phyloP scores from a whole-genome alignment of 2,888 invertebrate genomes.

The Ypsolopha scabrella region DNA sequence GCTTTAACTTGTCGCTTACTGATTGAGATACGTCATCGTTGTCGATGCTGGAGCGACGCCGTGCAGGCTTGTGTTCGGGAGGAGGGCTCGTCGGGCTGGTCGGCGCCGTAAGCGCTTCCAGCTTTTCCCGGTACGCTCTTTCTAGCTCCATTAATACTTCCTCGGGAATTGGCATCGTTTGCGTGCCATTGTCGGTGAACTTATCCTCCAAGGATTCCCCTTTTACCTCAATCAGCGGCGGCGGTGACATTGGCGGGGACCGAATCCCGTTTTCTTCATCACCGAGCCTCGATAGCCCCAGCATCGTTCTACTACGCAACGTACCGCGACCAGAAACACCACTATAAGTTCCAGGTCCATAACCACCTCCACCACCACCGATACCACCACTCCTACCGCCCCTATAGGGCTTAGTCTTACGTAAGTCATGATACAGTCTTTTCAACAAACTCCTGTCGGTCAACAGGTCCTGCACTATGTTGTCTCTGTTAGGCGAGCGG shows the following conservation, averaged over 20 bases:
- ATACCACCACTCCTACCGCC: conserved; percentile 46
- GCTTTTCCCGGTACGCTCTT: conserved; percentile 49
- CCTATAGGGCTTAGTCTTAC: conserved; percentile 72
- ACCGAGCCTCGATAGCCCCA: not conserved
- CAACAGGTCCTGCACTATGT: conserved; percentile 78
- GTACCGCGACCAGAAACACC: conserved; percentile 10
- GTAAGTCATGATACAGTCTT: conserved; percentile 78
- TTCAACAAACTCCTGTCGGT: conserved; percentile 80
- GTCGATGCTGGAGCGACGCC: conserved; percentile 83
- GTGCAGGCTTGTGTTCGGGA: conserved; percentile 43
- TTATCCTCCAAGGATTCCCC: conserved; percentile 70
- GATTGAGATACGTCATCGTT: conserved; percentile 89
- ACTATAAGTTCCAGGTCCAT: conserved; percentile 30
- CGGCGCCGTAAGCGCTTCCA: conserved; percentile 50
- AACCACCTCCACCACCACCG: conserved; percentile 55
- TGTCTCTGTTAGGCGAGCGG: conserved; percentile 74
- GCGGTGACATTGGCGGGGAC: conserved; percentile 68
- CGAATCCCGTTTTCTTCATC: conserved; percentile 22
- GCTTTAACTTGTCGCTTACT: conserved; percentile 87
- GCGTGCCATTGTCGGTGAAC: conserved; percentile 66
- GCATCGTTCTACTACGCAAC: conserved; percentile 5
- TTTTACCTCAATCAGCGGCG: conserved; percentile 77
- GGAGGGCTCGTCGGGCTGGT: conserved; percentile 56
- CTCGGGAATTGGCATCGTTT: conserved; percentile 73
- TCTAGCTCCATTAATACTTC: conserved; percentile 62